Percentiles rank a stretch among this genome's conserved stretches.
These are phyloP conservation scores for Aleiodes testaceus DNA, from an alignment of 2,888 invertebrate genomes.

Conservation along the genomic window DNA sequence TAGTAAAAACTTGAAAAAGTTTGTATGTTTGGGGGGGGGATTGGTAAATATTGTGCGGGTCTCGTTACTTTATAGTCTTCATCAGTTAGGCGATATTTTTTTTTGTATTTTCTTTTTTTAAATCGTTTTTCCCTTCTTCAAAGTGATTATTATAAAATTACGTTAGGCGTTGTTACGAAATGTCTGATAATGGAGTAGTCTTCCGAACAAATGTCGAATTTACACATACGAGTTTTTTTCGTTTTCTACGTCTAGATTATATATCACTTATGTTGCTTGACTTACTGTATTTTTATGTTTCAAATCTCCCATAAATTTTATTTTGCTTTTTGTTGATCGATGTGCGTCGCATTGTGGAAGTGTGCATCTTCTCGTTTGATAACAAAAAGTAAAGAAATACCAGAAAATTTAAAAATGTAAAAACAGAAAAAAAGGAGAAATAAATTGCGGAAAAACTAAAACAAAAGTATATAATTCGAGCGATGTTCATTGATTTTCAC, in stretches of 20 bases:
- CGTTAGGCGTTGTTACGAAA: constrained; percentile 52
- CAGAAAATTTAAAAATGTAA: constrained; percentile 57
- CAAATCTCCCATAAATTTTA: constrained; percentile 48
- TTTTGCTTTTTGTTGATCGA: constrained; percentile 44
- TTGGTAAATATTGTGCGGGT: constrained; percentile 63
- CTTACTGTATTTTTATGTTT: constrained; percentile 61
- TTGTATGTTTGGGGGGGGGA: constrained; percentile 49
- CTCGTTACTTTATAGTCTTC: constrained; percentile 57
- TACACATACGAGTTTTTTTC: constrained; percentile 64
- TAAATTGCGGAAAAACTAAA: not conserved
- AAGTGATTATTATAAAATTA: constrained; percentile 68
- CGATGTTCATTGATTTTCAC: constrained; percentile 4
- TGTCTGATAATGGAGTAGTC: constrained; percentile 61
- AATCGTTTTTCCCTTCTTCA: not conserved
- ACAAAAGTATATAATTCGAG: constrained; percentile 13
- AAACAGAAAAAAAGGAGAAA: not conserved
- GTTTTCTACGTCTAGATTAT: constrained; percentile 68
- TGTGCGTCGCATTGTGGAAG: constrained; percentile 48
- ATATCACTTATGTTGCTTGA: constrained; percentile 70
- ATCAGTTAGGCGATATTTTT: constrained; percentile 67
- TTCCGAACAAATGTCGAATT: constrained; percentile 65
- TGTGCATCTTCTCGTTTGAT: constrained; percentile 62
- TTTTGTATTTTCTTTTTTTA: not conserved
- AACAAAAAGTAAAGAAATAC: constrained; percentile 58
- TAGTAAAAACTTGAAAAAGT: constrained; percentile 69